These are phyloP conservation scores for Nerophis ophidion DNA, from an alignment of 2,113 vertebrate genomes.

Conservation along the genomic window DNA sequence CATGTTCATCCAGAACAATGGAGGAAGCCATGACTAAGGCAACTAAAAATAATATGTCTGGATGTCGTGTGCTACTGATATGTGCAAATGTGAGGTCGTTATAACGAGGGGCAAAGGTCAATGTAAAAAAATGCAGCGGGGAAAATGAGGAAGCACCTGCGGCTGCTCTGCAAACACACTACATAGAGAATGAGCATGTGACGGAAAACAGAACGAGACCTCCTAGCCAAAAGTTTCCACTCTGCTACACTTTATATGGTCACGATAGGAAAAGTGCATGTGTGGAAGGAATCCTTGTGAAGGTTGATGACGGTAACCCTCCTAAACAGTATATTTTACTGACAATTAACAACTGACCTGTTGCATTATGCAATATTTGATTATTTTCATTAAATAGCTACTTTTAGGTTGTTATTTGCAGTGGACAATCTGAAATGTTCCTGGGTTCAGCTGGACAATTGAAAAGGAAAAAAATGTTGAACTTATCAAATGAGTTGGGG, in stretches of 20 bases:
- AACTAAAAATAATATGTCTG: constrained; percentile 47
- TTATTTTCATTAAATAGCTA: too few species aligned
- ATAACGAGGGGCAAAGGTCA: constrained; percentile 31
- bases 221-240: neutral
- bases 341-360: too few species aligned
- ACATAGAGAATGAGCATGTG: neutral
- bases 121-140: constrained; percentile 25
- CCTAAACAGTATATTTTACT: neutral
- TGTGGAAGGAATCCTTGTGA: neutral
- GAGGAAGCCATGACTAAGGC: constrained; percentile 30
- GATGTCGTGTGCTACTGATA: constrained; percentile 25
- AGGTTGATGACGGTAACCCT: neutral
- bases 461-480: too few species aligned
- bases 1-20: constrained; percentile 44
- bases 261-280: neutral
- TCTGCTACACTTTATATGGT: neutral
- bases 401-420: too few species aligned
- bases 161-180: constrained; percentile 2
- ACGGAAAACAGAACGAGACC: neutral
- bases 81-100: constrained; percentile 20
- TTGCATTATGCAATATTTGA: too few species aligned
- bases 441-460: too few species aligned
- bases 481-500: too few species aligned
- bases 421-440: too few species aligned
- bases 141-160: constrained; percentile 55